Base-by-base conservation (phyloP, 2,797 vertebrate species). In the Sebastolobus altivelis region DNA sequence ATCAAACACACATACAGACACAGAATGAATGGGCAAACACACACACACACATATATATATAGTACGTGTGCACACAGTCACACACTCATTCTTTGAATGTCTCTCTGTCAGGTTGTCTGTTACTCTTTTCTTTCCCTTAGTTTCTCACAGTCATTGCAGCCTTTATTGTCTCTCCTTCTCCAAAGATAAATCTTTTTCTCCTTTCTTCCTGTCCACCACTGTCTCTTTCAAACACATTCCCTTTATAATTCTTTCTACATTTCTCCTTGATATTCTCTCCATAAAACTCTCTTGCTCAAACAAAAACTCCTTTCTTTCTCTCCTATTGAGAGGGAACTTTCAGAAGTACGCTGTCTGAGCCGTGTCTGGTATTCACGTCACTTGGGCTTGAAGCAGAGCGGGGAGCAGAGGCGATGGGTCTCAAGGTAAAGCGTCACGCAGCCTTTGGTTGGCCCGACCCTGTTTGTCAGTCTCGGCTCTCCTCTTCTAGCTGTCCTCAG, bases 381-480 rank as follows among this genome's bases (percentile, higher is more conserved):
- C 78, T 75, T 67, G 89, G 85, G 83, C 80, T 83, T 89, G 74
- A 80, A 84, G 87, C 46, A 31, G 80, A 86, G 82, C 82, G 59
- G 68, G 60, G 83, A 80, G 87, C 81, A 82, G 80, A 86, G 72
- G 84, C 61, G 29, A 79, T 71, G 86, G 80, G 83, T 93, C 89
- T 90, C 84, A 75, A 87, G 85, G 91, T 94, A 88, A 92, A 93
- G 80, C 80, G 81, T 65, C 77, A 65, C 29, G 63, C 72, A 86
- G 86, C 76, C 85, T 84, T 82, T 88, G 83, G 87, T 87, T 85
- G 86, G 75, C 76, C 84, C 58, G 72, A 59, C 70, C 72, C 86
- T 86, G 86, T 92, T 91, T 94, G 89, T 90, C 83, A 91, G 91
- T 88, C 88, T 90, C 87, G 75, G 73, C 84, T 86, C 70, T 87